Base-by-base conservation (phyloP, 1,140 invertebrate genomes). In the Drosophila trapezifrons region DNA sequence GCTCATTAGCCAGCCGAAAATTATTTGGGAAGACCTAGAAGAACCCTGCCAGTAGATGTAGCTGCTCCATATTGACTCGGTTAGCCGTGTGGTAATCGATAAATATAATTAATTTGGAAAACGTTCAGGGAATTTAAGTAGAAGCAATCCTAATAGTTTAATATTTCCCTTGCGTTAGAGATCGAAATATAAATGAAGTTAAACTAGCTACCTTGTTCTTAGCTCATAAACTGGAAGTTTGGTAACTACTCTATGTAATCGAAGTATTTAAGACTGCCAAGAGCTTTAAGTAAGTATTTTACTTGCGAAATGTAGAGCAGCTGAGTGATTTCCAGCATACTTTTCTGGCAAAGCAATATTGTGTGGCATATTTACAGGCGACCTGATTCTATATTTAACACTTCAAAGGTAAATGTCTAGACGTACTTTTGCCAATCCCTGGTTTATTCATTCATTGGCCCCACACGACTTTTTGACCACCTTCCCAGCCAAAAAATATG, bases 21-120 rank as follows among this genome's bases (percentile, higher is more conserved):
- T 65, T 47, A 79, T 73, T 51, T 46, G 42, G 45, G 84, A 86
- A 83, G 80, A 83, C 84, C 58, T 77, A 86, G n/a, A 77, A 86
- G 60, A 27, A 12, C 65, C n/a, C 18, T 6, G 9, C 38, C 54
- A 67, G 18, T 32, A 9, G 54, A 27, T 51, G 43, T 35, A 40
- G 20, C 27, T 20, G 25, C 29, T 45, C 46, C 66, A 69, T 69
- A 67, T 67, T 67, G 63, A 20, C 20, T 15, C 22, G 59, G 51
- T 18, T 20, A 52, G 42, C 5, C 17, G 6, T 37, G 17, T 10
- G 13, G 32, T 3, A 17, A 17, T 66, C 29, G 35, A 63, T 60
- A 29, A 60, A 42, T 42, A 60, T 66, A 66, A 66, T 65, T 66
- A 65, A 25, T 22, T 66, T 38, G 32, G 25, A 17, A 8, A 37